phyloP scores from a whole-genome alignment of 2,113 vertebrate genomes.

The Poecile atricapillus region DNA sequence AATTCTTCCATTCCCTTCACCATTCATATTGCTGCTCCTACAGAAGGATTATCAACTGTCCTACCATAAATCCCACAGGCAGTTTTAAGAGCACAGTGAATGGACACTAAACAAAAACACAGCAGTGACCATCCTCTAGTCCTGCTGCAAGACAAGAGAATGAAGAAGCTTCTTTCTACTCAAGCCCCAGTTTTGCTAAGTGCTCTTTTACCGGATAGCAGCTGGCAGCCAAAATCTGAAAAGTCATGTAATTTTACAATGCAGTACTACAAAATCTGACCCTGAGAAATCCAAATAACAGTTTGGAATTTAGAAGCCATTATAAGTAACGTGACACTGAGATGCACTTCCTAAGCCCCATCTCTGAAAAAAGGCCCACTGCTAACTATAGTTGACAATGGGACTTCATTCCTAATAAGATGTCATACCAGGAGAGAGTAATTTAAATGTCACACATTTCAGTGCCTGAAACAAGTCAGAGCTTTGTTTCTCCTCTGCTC shows the following conservation, averaged over 20 bases:
- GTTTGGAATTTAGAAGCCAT: background rate
- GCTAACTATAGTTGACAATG: background rate
- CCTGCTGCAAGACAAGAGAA: background rate
- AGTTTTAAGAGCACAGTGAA: background rate
- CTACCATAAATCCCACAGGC: background rate
- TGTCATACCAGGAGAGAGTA: fast-evolving
- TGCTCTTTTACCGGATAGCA: background rate
- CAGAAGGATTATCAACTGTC: background rate
- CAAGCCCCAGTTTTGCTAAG: background rate
- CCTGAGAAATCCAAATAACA: background rate
- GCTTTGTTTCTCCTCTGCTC: background rate
- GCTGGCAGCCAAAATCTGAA: background rate
- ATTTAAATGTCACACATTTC: background rate
- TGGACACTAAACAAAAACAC: background rate
- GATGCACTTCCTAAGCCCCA: background rate
- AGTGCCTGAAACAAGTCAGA: background rate
- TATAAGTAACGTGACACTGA: background rate
- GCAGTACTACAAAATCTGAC: background rate
- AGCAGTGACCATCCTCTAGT: background rate
- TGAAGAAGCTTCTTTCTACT: background rate
- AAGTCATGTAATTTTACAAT: background rate
- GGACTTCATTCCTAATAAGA: background rate
- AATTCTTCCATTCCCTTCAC: background rate
- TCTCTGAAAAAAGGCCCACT: background rate
- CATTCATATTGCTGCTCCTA: background rate